Evolutionary conservation across 2,113 vertebrate genomes (phyloP).

Genomic region (Fukomys damarensis): DNA sequence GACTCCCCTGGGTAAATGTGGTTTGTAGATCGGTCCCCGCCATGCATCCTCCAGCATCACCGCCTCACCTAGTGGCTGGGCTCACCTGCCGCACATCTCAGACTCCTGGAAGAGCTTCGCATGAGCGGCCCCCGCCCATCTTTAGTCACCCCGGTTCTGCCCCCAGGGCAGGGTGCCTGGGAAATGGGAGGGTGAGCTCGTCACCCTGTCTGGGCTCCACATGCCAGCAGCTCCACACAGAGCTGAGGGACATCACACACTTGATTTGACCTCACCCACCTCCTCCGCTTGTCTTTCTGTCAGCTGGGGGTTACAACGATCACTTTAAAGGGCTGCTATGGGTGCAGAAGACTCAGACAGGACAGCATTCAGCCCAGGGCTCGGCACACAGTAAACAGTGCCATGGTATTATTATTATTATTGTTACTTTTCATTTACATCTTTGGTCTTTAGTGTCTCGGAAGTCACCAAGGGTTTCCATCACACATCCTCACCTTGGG

Average conservation of each 20-base stretch:
- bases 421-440: neutral
- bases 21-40: neutral
- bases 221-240: fast-evolving
- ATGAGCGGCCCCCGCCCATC: neutral
- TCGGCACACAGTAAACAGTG: neutral
- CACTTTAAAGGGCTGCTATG: neutral
- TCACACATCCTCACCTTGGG: neutral
- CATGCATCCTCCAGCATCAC: neutral
- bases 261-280: neutral
- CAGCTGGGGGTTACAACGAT: no score
- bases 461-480: neutral
- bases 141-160: neutral
- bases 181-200: fast-evolving
- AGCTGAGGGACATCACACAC: neutral
- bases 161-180: fast-evolving
- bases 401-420: neutral
- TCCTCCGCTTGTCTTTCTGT: neutral
- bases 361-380: neutral
- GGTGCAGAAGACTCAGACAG: neutral
- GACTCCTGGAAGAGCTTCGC: neutral
- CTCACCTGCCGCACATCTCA: neutral
- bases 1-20: neutral
- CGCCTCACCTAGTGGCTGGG: neutral
- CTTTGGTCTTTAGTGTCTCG: neutral
- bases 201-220: neutral